These are phyloP conservation scores for Eilema depressum DNA, from an alignment of 2,888 invertebrate genomes.

Conservation along the genomic window DNA sequence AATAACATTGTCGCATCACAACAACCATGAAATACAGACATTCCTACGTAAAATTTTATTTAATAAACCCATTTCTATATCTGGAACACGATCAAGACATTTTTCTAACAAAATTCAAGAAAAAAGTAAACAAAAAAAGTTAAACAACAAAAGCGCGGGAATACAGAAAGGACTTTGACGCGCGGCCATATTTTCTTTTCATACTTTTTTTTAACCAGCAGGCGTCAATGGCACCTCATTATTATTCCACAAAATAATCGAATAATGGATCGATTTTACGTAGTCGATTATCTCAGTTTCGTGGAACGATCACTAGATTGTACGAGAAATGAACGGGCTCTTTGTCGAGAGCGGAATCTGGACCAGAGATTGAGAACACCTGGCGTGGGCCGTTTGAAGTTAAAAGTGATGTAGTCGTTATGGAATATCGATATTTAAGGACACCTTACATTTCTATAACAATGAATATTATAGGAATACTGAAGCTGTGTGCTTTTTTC, in stretches of 20 bases:
- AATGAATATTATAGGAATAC: too few relatives aligned
- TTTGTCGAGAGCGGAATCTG: constrained; percentile 64
- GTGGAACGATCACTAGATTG: constrained; percentile 70
- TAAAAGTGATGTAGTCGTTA: constrained; percentile 52
- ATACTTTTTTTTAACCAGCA: constrained; percentile 49
- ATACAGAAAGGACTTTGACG: constrained; percentile 55
- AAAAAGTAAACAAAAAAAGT: constrained; percentile 35
- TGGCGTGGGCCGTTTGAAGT: constrained; percentile 63
- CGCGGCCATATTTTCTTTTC: constrained; percentile 57
- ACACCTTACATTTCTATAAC: background rate
- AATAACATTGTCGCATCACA: constrained; percentile 36
- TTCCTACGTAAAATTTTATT: constrained; percentile 39
- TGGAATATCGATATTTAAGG: constrained; percentile 42
- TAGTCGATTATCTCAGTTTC: constrained; percentile 73
- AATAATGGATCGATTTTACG: constrained; percentile 67
- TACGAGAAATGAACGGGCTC: constrained; percentile 60
- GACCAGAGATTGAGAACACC: constrained; percentile 68
- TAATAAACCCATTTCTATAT: constrained; percentile 59
- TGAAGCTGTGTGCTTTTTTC: background rate
- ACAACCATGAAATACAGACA: constrained; percentile 46
- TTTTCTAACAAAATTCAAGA: constrained; percentile 52
- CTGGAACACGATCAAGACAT: constrained; percentile 51
- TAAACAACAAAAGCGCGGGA: constrained; percentile 50
- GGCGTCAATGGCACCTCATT: constrained; percentile 76
- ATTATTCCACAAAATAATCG: constrained; percentile 78